Conservation (phyloP, 2,888 invertebrate species). For the Epistrophella euchroma region DNA sequence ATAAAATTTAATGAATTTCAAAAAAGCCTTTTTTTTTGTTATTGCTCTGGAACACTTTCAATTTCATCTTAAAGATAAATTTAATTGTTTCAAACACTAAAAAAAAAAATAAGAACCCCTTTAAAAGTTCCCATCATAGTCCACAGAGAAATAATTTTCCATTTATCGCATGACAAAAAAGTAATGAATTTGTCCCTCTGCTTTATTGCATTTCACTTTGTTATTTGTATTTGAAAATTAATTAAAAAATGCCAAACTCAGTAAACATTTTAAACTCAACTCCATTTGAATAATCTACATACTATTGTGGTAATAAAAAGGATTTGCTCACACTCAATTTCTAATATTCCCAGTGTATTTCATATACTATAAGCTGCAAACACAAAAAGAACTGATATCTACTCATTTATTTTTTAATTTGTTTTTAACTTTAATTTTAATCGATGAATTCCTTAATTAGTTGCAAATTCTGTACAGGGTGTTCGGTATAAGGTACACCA, state of each 20-base stretch:
- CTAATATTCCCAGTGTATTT: neutral
- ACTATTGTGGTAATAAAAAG: conserved; percentile 7
- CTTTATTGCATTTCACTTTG: neutral
- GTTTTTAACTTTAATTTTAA: neutral
- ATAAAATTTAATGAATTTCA: no score
- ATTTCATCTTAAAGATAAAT: neutral
- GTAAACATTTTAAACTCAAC: neutral
- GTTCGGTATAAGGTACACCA: no score
- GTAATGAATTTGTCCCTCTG: neutral
- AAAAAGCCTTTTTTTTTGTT: no score
- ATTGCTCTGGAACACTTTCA: no score
- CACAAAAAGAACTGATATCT: neutral
- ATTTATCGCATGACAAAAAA: neutral
- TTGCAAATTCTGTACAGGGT: neutral
- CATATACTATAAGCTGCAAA: neutral
- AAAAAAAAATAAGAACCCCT: neutral
- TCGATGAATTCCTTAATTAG: conserved; percentile 5
- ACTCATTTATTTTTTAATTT: neutral
- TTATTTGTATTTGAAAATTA: neutral
- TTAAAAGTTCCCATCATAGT: neutral
- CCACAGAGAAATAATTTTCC: neutral
- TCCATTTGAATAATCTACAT: neutral
- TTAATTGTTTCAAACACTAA: neutral
- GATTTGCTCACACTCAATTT: neutral
- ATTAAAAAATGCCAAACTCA: conserved; percentile 11